Base-by-base conservation (phyloP, 1,140 invertebrate species). In the Pseudomyrmex flavicornis region DNA sequence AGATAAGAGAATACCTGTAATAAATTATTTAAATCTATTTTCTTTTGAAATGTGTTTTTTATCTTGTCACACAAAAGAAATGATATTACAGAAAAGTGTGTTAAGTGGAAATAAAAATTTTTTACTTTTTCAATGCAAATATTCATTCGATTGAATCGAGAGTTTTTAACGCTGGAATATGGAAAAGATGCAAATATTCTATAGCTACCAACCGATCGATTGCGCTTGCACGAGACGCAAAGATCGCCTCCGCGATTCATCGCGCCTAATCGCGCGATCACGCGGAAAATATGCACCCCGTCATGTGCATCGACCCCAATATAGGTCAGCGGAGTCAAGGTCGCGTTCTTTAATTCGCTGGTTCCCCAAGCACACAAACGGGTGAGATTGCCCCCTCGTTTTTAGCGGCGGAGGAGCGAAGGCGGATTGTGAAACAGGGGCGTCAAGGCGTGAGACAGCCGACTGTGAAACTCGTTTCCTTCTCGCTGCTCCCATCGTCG, bases 341-440 rank as follows among this genome's bases (percentile, higher is more conserved):
- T 73, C 88, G 77, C 63, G 35, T 89, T 89, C 82, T 89, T 89
- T 89, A 89, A 87, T 89, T 89, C 83, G 74, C 17, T 66, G 87
- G 80, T 84, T 89, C 85, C 73, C 82, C 69, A 46, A 86, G 61
- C 74, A 86, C 70, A 62, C 26, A 54, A 46, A 83, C 44, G 50
- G 79, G 35, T 63, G 48, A 77, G 59, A 63, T 88, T 44, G 52
- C 59, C 85, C 65, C 70, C 85, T 80, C 85, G 82, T 52, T 59
- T 54, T 74, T 48, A 35, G 22, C 20, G 8, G 35, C 35, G 35
- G 35, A 35, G 35, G 35, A 48, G 52, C 22, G 62, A 13, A 65
- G 44, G 66, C 10, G 54, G 58, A 22, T 10, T 9, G 35, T 9
- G 35, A 10, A 46, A 59, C 44, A 22, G 17, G 35, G 44, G 72